Evolutionary conservation across 2,888 invertebrate genomes (phyloP).

Genomic region (Melanostoma scalare): DNA sequence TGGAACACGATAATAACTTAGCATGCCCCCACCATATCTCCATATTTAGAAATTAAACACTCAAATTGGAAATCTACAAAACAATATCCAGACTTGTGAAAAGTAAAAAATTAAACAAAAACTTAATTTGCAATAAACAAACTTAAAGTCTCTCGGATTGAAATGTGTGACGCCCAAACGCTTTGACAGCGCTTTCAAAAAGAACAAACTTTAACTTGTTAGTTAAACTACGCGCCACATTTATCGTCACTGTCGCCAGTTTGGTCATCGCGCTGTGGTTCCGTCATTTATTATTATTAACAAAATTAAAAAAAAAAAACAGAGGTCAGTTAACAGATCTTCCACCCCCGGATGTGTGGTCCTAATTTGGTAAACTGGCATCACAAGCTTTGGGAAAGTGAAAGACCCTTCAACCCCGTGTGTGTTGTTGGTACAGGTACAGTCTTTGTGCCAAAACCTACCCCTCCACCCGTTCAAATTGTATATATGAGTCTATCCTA

Average conservation of each 20-base stretch:
- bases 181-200: constrained; percentile 23
- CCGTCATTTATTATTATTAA: constrained; percentile 52
- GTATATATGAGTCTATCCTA: constrained; percentile 49
- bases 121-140: constrained; percentile 35
- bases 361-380: constrained; percentile 63
- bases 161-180: constrained; percentile 51
- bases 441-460: constrained; percentile 17
- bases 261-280: constrained; percentile 51
- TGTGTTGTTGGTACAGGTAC: constrained; percentile 18
- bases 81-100: constrained; percentile 24
- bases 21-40: constrained; percentile 24
- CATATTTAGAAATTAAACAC: constrained; percentile 55
- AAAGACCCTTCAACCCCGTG: constrained; percentile 69
- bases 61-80: constrained; percentile 48
- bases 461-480: not conserved
- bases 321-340: constrained; percentile 71
- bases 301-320: constrained; percentile 5
- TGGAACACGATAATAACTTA: constrained; percentile 38
- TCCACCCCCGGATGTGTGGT: constrained; percentile 68
- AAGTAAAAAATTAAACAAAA: constrained; percentile 35
- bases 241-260: constrained; percentile 56
- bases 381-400: constrained; percentile 63
- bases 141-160: constrained; percentile 34
- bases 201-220: constrained; percentile 8
- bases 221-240: constrained; percentile 7